Conservation (phyloP, 2,113 vertebrate species). For the Prietella phreatophila region DNA sequence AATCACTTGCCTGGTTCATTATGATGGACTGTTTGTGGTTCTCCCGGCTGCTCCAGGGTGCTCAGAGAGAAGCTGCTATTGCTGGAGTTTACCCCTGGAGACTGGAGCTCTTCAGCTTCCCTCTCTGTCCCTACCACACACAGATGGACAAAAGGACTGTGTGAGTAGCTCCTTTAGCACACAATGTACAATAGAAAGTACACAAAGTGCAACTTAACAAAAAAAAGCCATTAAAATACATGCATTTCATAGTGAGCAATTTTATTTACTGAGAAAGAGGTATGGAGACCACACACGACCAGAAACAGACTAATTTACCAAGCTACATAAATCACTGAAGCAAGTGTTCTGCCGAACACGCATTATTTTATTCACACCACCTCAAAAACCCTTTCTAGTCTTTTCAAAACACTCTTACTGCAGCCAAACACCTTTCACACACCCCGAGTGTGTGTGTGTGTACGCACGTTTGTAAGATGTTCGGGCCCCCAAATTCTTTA, state of each 20-base stretch:
- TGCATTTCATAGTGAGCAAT: not conserved
- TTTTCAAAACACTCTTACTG: slow-evolving; percentile 4
- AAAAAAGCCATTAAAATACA: not conserved
- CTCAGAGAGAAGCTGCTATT: slow-evolving; percentile 43
- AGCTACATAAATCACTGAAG: slow-evolving; percentile 18
- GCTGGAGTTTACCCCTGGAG: slow-evolving; percentile 41
- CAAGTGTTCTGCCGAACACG: slow-evolving; percentile 3
- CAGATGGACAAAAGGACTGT: not conserved
- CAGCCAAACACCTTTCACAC: slow-evolving; percentile 32
- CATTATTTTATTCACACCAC: slow-evolving; percentile 2
- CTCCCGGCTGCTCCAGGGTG: slow-evolving; percentile 49
- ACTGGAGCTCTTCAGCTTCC: slow-evolving; percentile 51
- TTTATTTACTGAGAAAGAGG: not conserved
- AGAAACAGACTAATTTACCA: not conserved
- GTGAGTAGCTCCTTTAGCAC: not conserved
- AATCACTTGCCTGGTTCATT: slow-evolving; percentile 62
- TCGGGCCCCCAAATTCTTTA: slow-evolving; percentile 14
- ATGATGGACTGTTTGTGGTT: slow-evolving; percentile 49
- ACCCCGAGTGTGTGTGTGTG: slow-evolving; percentile 16
- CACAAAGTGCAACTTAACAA: not conserved
- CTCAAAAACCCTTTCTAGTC: slow-evolving; percentile 21
- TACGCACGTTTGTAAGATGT: not conserved
- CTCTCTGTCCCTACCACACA: slow-evolving; percentile 38
- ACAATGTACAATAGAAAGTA: not conserved
- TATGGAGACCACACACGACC: not conserved